phyloP scores from a whole-genome alignment of 2,113 vertebrate genomes.

The Lepisosteus oculatus region DNA sequence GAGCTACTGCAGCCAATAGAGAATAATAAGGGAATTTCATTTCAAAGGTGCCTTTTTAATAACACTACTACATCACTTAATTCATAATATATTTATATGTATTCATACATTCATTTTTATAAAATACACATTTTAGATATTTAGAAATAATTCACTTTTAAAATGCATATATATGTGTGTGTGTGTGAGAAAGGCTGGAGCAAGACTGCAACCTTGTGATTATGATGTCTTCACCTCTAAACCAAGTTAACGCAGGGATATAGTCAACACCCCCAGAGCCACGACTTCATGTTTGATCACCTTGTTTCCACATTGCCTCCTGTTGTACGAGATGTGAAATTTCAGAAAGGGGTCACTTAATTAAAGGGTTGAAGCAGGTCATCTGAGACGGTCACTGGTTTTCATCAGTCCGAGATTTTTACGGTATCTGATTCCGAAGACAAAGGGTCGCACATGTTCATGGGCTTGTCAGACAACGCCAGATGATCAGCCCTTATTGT shows the following conservation, averaged over 20 bases:
- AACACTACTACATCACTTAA: too few relatives aligned
- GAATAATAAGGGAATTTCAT: too few relatives aligned
- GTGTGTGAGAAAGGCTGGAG: too few relatives aligned
- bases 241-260: neutral
- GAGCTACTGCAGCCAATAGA: too few relatives aligned
- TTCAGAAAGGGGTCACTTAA: neutral
- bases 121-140: too few relatives aligned
- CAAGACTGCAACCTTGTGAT: too few relatives aligned
- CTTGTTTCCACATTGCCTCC: neutral
- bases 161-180: too few relatives aligned
- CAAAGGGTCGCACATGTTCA: neutral
- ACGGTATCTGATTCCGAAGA: neutral
- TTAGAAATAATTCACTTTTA: too few relatives aligned
- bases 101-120: too few relatives aligned
- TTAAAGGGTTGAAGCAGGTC: neutral
- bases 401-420: neutral
- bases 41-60: too few relatives aligned
- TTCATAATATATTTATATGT: too few relatives aligned
- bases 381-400: neutral
- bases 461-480: slow-evolving; percentile 3
- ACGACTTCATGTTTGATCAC: neutral
- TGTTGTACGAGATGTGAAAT: neutral
- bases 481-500: slow-evolving; percentile 2
- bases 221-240: too few relatives aligned
- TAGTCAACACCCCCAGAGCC: neutral